A percentile compares a stretch with the other conserved stretches of the same genome.
Evolutionary conservation across 2,797 vertebrate genomes (phyloP).

Genomic region (Gymnodraco acuticeps): DNA sequence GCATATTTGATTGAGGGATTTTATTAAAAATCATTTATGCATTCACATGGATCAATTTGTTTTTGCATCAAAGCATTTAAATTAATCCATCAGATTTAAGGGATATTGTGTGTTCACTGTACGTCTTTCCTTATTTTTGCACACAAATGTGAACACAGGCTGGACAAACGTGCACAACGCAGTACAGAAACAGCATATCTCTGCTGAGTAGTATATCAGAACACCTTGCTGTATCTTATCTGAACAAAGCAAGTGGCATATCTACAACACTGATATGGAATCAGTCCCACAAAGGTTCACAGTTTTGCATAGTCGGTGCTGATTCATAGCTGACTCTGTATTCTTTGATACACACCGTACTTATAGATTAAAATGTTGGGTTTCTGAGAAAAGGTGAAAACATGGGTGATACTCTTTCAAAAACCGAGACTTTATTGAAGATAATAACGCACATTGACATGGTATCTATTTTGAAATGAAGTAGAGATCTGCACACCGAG

Average conservation of each 20-base stretch:
- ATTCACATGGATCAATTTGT: constrained; percentile 1
- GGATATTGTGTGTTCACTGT: constrained; percentile 3
- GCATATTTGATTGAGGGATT: constrained; percentile 32
- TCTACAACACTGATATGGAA: constrained; percentile 56
- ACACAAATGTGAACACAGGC: constrained; percentile 14
- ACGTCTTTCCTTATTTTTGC: constrained; percentile 1
- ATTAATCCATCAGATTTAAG: background rate
- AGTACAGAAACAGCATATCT: constrained; percentile 24
- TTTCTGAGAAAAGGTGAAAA: constrained; percentile 52
- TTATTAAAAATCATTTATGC: constrained; percentile 42
- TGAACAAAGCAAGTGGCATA: constrained; percentile 51
- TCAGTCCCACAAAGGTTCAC: constrained; percentile 52
- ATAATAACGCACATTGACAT: constrained; percentile 58
- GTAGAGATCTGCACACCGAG: constrained; percentile 51
- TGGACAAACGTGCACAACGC: constrained; percentile 4
- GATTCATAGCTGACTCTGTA: constrained; percentile 56
- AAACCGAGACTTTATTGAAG: constrained; percentile 58
- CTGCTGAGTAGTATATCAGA: constrained; percentile 33
- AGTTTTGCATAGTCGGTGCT: constrained; percentile 33
- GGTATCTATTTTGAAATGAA: constrained; percentile 63
- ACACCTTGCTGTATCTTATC: constrained; percentile 60
- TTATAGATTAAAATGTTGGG: constrained; percentile 13
- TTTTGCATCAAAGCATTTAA: background rate
- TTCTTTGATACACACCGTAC: constrained; percentile 45
- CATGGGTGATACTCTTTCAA: constrained; percentile 56